A percentile compares a stretch with the other conserved stretches of the same genome.
Conservation (phyloP, 2,797 vertebrate genomes). For the Buphagus erythrorhynchus region DNA sequence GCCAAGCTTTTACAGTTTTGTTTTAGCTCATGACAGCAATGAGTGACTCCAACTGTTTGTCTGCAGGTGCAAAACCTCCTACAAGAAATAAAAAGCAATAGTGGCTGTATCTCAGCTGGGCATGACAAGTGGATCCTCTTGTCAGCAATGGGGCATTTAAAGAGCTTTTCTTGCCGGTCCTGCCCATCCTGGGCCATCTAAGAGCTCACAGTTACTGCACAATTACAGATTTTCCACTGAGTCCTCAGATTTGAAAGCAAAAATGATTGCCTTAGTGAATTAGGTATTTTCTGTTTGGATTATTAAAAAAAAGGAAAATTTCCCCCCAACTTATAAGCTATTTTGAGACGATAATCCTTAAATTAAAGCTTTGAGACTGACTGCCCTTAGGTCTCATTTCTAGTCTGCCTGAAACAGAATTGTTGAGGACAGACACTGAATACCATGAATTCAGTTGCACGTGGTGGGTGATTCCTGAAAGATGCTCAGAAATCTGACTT, state of each 20-base stretch:
- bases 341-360: not conserved
- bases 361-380: not conserved
- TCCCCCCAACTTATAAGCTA: not conserved
- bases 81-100: not conserved
- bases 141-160: not conserved
- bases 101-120: not conserved
- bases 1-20: not conserved
- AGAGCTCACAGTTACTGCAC: not conserved
- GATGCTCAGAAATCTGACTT: not conserved
- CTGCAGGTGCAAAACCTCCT: not conserved
- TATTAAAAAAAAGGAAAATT: not conserved
- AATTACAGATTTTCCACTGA: not conserved
- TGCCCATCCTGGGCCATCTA: not conserved
- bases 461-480: not conserved
- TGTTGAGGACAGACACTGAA: not conserved
- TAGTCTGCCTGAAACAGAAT: not conserved
- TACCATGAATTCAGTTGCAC: not conserved
- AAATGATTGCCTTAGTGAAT: not conserved
- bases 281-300: not conserved
- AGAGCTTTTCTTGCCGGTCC: not conserved
- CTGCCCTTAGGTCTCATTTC: not conserved
- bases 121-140: not conserved
- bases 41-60: not conserved
- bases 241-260: not conserved
- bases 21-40: not conserved